These are phyloP conservation scores for Malurus elegans DNA, from an alignment of 2,113 vertebrate genomes.

Conservation along the genomic window DNA sequence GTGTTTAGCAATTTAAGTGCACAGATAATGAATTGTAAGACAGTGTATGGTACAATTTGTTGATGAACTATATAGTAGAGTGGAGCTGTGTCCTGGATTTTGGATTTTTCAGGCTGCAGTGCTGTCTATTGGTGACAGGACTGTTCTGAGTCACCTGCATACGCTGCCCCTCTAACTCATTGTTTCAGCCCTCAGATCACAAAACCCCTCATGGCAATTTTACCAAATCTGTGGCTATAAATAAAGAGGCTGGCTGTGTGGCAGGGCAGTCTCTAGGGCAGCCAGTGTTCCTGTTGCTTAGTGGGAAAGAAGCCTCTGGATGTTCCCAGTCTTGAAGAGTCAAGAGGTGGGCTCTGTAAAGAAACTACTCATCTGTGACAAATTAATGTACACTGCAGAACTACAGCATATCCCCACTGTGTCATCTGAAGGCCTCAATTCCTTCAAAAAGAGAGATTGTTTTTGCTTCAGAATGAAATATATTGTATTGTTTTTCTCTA, in stretches of 20 bases:
- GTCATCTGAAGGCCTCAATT: not conserved
- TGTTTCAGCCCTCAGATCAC: not conserved
- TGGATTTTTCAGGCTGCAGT: not conserved
- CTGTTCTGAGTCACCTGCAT: not conserved
- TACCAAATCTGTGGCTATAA: not conserved
- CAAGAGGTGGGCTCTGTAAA: not conserved
- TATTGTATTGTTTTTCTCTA: not conserved
- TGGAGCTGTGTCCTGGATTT: not conserved
- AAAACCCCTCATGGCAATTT: not conserved
- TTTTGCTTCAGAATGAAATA: not conserved
- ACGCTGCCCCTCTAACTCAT: not conserved
- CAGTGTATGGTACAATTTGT: not conserved
- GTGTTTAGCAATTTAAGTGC: not conserved
- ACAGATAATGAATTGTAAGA: not conserved
- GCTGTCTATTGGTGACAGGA: no score
- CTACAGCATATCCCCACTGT: not conserved
- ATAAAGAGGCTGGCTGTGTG: not conserved
- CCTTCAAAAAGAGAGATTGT: not conserved
- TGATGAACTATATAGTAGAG: not conserved
- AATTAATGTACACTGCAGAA: not conserved
- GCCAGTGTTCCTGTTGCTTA: not conserved
- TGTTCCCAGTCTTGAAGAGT: not conserved
- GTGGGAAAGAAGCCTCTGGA: not conserved
- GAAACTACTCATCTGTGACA: not conserved
- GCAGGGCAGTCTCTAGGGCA: not conserved